phyloP scores from a whole-genome alignment of 2,888 invertebrate genomes.

The Luffia ferchaultella region DNA sequence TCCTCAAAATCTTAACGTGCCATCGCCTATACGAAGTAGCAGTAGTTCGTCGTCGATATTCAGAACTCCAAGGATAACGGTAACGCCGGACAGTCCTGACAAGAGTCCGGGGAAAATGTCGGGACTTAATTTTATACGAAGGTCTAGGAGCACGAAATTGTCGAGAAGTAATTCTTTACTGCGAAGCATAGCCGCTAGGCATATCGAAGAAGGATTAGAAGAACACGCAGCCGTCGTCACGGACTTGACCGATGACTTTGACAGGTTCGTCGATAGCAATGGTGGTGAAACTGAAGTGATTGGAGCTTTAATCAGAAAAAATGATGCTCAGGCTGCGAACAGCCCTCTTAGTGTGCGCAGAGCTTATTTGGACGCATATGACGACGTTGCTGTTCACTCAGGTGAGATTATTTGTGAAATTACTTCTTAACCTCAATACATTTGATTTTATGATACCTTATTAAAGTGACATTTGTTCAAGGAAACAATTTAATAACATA shows the following conservation, averaged over 20 bases:
- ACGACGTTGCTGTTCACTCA: conserved; percentile 76
- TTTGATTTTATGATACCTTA: no score
- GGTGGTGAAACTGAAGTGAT: conserved; percentile 51
- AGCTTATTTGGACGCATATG: conserved; percentile 67
- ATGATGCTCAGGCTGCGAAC: conserved; percentile 46
- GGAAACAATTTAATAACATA: no score
- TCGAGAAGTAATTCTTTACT: conserved; percentile 72
- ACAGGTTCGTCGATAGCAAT: conserved; percentile 43
- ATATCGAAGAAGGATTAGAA: conserved; percentile 52
- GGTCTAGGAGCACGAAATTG: conserved; percentile 77
- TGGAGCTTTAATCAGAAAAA: conserved; percentile 52
- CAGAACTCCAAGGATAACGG: conserved; percentile 47
- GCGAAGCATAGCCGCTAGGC: conserved; percentile 62
- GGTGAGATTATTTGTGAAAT: conserved; percentile 51
- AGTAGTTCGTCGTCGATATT: conserved; percentile 55
- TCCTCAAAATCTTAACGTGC: conserved; percentile 63
- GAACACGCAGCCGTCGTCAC: conserved; percentile 42
- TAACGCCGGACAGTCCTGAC: conserved; percentile 55
- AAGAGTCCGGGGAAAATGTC: conserved; percentile 63
- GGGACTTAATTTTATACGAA: conserved; percentile 70
- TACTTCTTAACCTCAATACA: no score
- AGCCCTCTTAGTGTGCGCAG: conserved; percentile 55
- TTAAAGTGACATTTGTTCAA: no score
- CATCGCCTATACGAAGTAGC: conserved; percentile 54
- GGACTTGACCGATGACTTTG: conserved; percentile 46